Evolutionary conservation across 53 echinoderm and acorn worm species (phyloP).

Genomic region (Stichopus horrens): DNA sequence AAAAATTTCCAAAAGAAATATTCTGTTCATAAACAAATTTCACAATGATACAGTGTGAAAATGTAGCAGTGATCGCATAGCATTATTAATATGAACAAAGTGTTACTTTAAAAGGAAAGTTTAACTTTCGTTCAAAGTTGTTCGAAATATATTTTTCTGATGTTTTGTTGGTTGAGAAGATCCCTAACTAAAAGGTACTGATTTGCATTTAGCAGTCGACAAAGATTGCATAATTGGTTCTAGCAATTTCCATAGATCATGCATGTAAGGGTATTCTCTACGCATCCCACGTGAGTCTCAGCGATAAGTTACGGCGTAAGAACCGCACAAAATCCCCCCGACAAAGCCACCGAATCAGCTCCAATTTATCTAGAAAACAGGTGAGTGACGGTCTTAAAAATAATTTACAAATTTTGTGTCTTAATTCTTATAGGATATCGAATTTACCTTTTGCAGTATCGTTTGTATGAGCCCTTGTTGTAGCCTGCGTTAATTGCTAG

Average conservation of each 20-base stretch:
- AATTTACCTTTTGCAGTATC: too few species aligned
- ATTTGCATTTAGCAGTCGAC: constrained; percentile 41
- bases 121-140: too few species aligned
- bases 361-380: not conserved
- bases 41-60: too few species aligned
- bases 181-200: constrained; percentile 26
- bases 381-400: not conserved
- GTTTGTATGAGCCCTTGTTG: too few species aligned
- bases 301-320: not conserved
- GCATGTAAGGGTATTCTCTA: not conserved
- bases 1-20: not conserved
- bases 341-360: not conserved
- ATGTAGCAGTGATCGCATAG: too few species aligned
- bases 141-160: too few species aligned
- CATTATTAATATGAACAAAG: too few species aligned
- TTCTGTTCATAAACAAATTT: too few species aligned
- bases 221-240: constrained; percentile 29
- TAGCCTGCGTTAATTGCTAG: too few species aligned
- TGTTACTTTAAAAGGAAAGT: too few species aligned
- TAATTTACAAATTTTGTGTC: too few species aligned
- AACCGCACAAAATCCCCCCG: not conserved
- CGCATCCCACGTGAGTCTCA: not conserved
- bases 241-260: not conserved
- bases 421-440: too few species aligned
- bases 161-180: not conserved